Evolutionary conservation across 2,113 vertebrate genomes (phyloP).

Genomic region (Canis aureus): DNA sequence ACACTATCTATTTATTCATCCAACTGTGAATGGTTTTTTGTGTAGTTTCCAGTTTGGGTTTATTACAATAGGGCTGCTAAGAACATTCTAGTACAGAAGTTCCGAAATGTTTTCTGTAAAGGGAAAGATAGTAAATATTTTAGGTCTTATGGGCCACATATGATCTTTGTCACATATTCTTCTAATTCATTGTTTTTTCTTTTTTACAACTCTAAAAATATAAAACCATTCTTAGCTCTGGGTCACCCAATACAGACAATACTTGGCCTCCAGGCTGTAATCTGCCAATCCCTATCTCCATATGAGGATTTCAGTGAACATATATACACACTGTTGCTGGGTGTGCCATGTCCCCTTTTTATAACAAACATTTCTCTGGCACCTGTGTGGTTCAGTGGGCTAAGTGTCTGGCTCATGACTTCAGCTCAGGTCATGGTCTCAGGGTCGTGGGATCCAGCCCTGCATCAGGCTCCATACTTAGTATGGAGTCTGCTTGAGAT

Average conservation of each 20-base stretch:
- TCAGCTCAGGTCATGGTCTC: not conserved
- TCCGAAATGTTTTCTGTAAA: not conserved
- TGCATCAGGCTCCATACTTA: rapidly evolving
- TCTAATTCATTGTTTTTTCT: not conserved
- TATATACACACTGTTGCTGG: not conserved
- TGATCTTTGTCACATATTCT: not conserved
- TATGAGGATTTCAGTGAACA: not conserved
- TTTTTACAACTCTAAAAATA: not conserved
- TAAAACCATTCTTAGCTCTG: not conserved
- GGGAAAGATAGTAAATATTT: not conserved
- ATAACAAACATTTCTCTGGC: not conserved
- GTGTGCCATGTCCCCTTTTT: not conserved
- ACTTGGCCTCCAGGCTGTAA: not conserved
- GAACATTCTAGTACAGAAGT: not conserved
- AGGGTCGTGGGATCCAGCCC: not conserved
- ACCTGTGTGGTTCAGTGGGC: not conserved
- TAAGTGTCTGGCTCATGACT: not conserved
- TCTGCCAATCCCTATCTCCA: not conserved
- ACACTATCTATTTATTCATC: not conserved
- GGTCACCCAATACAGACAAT: not conserved
- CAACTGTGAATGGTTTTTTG: not conserved
- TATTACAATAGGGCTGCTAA: not conserved
- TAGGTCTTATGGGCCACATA: not conserved
- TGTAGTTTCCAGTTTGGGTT: not conserved
- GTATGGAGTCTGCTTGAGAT: not conserved